A percentile compares a stretch with the other conserved stretches of the same genome.
These are phyloP conservation scores for Pangasianodon gigas DNA, from an alignment of 2,113 vertebrate genomes.

Conservation along the genomic window DNA sequence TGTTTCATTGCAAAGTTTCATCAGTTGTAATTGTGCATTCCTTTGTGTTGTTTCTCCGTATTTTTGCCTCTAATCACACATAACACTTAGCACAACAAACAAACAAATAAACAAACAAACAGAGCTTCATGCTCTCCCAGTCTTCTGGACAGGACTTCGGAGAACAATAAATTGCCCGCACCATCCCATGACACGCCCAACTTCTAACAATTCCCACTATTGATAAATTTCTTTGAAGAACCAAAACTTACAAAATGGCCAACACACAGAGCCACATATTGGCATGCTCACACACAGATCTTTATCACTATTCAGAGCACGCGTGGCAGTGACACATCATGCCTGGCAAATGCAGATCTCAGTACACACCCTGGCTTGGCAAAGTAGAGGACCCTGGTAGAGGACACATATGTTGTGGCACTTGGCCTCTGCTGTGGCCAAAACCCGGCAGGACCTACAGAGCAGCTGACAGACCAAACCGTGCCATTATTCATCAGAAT, in stretches of 20 bases:
- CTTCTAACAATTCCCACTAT: neutral
- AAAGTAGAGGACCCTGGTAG: neutral
- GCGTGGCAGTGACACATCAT: neutral
- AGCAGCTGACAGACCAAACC: constrained; percentile 13
- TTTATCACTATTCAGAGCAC: neutral
- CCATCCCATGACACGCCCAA: neutral
- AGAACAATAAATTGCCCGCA: neutral
- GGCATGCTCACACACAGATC: neutral
- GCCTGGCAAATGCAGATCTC: neutral
- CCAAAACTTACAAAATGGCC: neutral
- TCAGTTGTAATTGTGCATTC: neutral
- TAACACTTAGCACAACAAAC: neutral
- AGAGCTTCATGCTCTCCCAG: neutral
- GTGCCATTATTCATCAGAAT: neutral
- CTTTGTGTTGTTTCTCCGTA: neutral
- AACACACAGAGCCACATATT: neutral
- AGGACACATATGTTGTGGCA: constrained; percentile 9
- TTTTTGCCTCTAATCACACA: neutral
- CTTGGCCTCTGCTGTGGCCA: neutral
- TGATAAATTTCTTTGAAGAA: neutral
- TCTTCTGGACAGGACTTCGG: neutral
- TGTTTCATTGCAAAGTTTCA: neutral
- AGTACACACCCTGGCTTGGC: neutral
- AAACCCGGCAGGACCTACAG: neutral
- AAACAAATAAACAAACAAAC: too few species aligned